Conservation (phyloP, 1,140 invertebrate genomes). For the Listronotus oregonensis region DNA sequence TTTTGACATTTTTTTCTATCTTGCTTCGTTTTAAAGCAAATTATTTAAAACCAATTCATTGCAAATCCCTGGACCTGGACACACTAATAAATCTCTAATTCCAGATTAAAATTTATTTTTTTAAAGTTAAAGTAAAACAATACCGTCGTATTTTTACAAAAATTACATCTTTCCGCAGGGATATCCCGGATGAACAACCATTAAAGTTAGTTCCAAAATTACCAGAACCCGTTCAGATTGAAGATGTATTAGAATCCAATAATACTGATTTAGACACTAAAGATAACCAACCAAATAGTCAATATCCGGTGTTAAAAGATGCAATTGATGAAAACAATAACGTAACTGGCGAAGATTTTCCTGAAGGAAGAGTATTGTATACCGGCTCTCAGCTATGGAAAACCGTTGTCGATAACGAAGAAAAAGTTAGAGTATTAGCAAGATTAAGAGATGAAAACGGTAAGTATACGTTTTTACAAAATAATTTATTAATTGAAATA, state of each 20-base stretch:
- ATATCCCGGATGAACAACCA: too few relatives aligned
- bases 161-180: too few relatives aligned
- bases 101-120: too few relatives aligned
- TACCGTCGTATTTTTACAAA: too few relatives aligned
- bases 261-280: background rate
- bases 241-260: conserved; percentile 13
- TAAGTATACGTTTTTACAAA: conserved; percentile 40
- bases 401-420: conserved; percentile 49
- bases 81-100: too few relatives aligned
- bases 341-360: conserved; percentile 18
- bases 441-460: conserved; percentile 58
- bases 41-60: too few relatives aligned
- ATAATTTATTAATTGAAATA: too few relatives aligned
- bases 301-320: background rate
- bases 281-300: background rate
- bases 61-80: too few relatives aligned
- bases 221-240: conserved; percentile 3
- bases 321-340: background rate
- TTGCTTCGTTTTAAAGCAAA: too few relatives aligned
- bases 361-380: conserved; percentile 55
- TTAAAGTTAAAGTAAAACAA: too few relatives aligned
- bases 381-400: conserved; percentile 62
- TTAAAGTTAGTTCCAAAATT: too few relatives aligned
- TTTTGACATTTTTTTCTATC: too few relatives aligned
- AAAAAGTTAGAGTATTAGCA: conserved; percentile 54